Base-by-base conservation (phyloP, 2,888 invertebrate species). In the Metopia argyrocephala region DNA sequence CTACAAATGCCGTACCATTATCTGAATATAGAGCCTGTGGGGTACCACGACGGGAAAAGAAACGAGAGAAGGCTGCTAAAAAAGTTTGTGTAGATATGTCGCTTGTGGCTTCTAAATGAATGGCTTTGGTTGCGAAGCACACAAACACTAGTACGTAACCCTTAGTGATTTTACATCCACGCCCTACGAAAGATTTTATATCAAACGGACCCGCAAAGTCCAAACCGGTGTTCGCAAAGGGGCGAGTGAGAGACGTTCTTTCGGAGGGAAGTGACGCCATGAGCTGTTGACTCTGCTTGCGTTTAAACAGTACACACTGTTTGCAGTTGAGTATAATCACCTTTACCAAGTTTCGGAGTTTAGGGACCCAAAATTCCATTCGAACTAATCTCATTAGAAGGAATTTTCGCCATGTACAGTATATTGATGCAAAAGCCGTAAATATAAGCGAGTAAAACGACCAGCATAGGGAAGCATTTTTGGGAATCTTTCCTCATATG, bases 21-120 rank as follows among this genome's bases (percentile, higher is more conserved):
- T 66, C 66, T 4, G 52, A 75, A 15, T 38, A 66, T 2, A 75
- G 1, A 5, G 31, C 28, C 0, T 23, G 6, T 1, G 65, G 74
- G 3, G 50, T 50, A 1, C 65, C 65, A 3, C 57, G 15, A 3
- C 65, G 21, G n/a, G n/a, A n/a, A n/a, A n/a, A n/a, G n/a, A n/a
- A n/a, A n/a, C n/a, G n/a, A n/a, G n/a, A n/a, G n/a, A 64, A 64
- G 12, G 46, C 64, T 2, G 62, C 64, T 45, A 73, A 50, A 56
- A 74, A 65, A 1, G 45, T 20, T 12, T 31, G 25, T 1, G 74
- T 74, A 0, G 65, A 65, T 2, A 73, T 15, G n/a, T 64, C 57
- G n/a, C n/a, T n/a, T n/a, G n/a, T n/a, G n/a, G n/a, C n/a, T n/a
- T n/a, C n/a, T n/a, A n/a, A n/a, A n/a, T n/a, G n/a, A n/a, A n/a